These are phyloP conservation scores for Littorina saxatilis DNA, from an alignment of 1,140 invertebrate species.

Conservation along the genomic window DNA sequence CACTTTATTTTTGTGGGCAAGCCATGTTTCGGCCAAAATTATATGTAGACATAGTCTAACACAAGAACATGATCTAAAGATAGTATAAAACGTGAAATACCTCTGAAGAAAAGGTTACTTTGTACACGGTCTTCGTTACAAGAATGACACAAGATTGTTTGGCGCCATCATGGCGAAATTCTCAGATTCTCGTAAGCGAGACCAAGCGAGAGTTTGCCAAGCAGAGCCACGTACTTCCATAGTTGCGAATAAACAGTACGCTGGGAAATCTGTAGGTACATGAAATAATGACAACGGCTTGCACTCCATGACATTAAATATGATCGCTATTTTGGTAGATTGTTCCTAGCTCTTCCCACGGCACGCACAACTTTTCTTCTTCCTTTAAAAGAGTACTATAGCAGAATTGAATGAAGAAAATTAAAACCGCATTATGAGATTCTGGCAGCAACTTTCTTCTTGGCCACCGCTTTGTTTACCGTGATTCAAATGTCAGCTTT, in stretches of 20 bases:
- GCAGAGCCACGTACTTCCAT: background rate
- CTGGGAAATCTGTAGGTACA: background rate
- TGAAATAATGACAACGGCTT: background rate
- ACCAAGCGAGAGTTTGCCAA: background rate
- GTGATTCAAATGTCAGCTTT: too few species aligned
- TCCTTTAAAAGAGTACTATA: background rate
- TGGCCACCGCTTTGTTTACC: too few species aligned
- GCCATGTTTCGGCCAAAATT: too few species aligned
- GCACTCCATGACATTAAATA: background rate
- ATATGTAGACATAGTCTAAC: too few species aligned
- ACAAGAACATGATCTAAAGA: background rate
- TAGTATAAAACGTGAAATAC: constrained; percentile 4
- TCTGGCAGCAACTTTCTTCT: too few species aligned
- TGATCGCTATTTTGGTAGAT: background rate
- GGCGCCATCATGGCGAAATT: constrained; percentile 65
- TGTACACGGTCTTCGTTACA: constrained; percentile 12
- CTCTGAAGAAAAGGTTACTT: background rate
- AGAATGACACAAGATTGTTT: constrained; percentile 46
- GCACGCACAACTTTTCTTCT: background rate
- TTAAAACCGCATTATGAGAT: background rate
- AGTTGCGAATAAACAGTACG: background rate
- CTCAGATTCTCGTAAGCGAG: constrained; percentile 23
- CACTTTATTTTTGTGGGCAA: too few species aligned
- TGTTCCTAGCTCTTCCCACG: background rate
- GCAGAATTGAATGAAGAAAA: background rate